These are phyloP conservation scores for Gymnoscelis rufifasciata DNA, from an alignment of 2,888 invertebrate genomes.

Conservation along the genomic window DNA sequence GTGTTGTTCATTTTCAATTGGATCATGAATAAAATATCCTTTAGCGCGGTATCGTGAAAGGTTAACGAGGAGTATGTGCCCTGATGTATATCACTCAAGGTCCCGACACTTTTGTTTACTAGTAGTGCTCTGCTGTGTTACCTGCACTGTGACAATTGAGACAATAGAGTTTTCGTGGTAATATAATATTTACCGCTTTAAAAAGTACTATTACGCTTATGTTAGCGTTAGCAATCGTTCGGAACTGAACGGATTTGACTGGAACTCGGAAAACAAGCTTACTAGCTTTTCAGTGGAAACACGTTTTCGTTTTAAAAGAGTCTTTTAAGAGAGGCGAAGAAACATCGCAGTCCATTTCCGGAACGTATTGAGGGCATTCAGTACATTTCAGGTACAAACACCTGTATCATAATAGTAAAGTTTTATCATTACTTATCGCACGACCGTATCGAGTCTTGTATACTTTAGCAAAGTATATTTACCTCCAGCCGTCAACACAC, in stretches of 20 bases:
- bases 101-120: background rate
- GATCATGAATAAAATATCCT: constrained; percentile 54
- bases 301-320: too few species aligned
- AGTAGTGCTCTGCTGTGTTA: too few species aligned
- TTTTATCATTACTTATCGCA: constrained; percentile 32
- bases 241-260: too few species aligned
- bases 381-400: constrained; percentile 52
- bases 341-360: too few species aligned
- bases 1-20: constrained; percentile 41
- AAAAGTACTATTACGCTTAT: too few species aligned
- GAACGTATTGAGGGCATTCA: constrained; percentile 32
- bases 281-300: too few species aligned
- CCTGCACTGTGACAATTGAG: too few species aligned
- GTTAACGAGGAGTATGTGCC: constrained; percentile 58
- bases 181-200: too few species aligned
- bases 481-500: constrained; percentile 18
- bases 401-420: constrained; percentile 42
- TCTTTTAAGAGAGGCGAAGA: too few species aligned
- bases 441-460: background rate
- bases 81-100: constrained; percentile 26
- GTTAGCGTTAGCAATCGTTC: too few species aligned
- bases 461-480: constrained; percentile 21
- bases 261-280: too few species aligned
- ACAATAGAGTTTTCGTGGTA: too few species aligned
- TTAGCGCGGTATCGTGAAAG: constrained; percentile 63